phyloP scores from a whole-genome alignment of 2,113 vertebrate species.

The Oxygymnocypris stewartii region DNA sequence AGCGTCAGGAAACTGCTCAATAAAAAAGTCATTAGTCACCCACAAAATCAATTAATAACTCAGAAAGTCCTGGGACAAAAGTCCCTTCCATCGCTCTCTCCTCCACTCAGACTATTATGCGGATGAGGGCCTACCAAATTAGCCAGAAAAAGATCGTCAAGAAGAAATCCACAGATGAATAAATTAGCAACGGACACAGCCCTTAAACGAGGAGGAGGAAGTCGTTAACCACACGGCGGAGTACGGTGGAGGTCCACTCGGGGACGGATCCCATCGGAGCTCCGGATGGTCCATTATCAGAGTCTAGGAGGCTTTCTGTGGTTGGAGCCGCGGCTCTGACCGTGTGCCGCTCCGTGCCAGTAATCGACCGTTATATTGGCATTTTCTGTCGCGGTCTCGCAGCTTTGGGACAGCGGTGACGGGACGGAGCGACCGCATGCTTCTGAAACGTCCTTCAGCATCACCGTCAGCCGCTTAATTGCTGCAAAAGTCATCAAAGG shows the following conservation, averaged over 20 bases:
- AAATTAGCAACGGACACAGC: slow-evolving; percentile 70
- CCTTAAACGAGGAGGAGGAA: slow-evolving; percentile 3
- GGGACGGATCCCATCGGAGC: slow-evolving; percentile 44
- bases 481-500: slow-evolving; percentile 27
- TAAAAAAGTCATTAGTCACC: slow-evolving; percentile 59
- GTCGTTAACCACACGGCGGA: slow-evolving; percentile 69
- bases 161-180: slow-evolving; percentile 71
- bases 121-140: slow-evolving; percentile 57
- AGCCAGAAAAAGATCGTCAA: slow-evolving; percentile 45
- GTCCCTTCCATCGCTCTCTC: slow-evolving; percentile 31
- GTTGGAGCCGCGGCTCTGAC: slow-evolving; percentile 62
- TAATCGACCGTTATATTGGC: slow-evolving; percentile 83
- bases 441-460: slow-evolving; percentile 36
- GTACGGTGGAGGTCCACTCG: slow-evolving; percentile 52
- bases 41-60: slow-evolving; percentile 67
- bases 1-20: slow-evolving; percentile 54
- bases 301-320: slow-evolving; percentile 72
- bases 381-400: slow-evolving; percentile 75
- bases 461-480: slow-evolving; percentile 48
- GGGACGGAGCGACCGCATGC: slow-evolving; percentile 57
- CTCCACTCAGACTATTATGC: slow-evolving; percentile 50
- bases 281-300: slow-evolving; percentile 53
- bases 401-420: slow-evolving; percentile 73
- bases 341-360: slow-evolving; percentile 62
- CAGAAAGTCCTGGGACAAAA: slow-evolving; percentile 30